Evolutionary conservation across 1,140 invertebrate genomes (phyloP).

Genomic region (Trichonephila inaurata): DNA sequence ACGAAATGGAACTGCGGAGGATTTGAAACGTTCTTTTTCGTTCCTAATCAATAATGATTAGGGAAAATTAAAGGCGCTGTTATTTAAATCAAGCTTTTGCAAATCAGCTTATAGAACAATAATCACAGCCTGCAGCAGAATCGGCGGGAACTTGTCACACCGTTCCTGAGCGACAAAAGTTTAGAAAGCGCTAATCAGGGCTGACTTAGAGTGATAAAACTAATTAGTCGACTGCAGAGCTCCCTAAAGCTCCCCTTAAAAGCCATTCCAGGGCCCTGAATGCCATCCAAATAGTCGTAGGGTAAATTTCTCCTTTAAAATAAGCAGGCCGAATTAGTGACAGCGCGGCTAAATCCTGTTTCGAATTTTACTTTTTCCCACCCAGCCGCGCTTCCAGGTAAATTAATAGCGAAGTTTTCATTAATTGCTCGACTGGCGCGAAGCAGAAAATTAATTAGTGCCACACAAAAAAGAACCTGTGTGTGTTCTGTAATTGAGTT

Average conservation of each 20-base stretch:
- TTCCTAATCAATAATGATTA: slow-evolving; percentile 39
- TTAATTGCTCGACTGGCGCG: not conserved
- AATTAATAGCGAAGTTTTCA: slow-evolving; percentile 11
- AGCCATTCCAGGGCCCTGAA: not conserved
- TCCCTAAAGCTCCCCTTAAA: slow-evolving; percentile 2
- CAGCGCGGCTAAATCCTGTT: not conserved
- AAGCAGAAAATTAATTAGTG: not conserved
- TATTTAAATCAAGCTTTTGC: slow-evolving; percentile 48
- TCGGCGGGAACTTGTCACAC: not conserved
- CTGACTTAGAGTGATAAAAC: slow-evolving; percentile 58
- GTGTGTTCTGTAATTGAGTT: not conserved
- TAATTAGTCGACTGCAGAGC: slow-evolving; percentile 38
- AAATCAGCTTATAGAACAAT: slow-evolving; percentile 64
- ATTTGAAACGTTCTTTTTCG: slow-evolving; percentile 21
- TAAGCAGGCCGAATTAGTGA: not conserved
- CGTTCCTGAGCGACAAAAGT: slow-evolving; percentile 3
- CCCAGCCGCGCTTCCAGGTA: not conserved
- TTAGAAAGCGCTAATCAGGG: slow-evolving; percentile 51
- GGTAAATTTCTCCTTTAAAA: slow-evolving; percentile 17
- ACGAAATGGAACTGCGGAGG: not conserved
- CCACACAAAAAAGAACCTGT: not conserved
- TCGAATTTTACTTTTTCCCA: not conserved
- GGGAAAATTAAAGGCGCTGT: slow-evolving; percentile 28
- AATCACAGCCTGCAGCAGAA: not conserved
- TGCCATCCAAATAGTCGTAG: not conserved